These are phyloP conservation scores for Elaphurus davidianus DNA, from an alignment of 2,113 vertebrate genomes.

Conservation along the genomic window DNA sequence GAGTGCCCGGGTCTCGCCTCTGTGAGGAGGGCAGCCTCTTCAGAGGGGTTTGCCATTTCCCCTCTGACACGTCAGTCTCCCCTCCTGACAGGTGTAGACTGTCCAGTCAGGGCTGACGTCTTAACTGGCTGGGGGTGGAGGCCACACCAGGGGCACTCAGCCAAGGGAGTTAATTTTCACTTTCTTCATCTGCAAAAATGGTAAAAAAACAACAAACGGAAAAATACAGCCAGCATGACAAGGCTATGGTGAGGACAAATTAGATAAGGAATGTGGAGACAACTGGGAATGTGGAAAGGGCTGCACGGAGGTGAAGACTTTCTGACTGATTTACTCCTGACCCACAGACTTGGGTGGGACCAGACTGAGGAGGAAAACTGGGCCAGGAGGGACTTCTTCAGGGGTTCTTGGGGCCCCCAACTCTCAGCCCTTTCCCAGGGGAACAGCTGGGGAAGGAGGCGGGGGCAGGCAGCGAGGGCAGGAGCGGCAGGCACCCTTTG, in stretches of 20 bases:
- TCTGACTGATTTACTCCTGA: neutral
- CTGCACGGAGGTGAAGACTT: neutral
- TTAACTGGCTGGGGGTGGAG: neutral
- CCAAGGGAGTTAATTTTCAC: neutral
- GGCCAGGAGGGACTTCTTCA: neutral
- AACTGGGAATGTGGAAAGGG: neutral
- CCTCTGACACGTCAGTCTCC: neutral
- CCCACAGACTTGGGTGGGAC: neutral
- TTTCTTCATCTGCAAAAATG: neutral
- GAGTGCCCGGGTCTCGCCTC: fast-evolving
- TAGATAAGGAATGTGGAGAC: neutral
- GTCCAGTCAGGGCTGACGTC: neutral
- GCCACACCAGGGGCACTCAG: neutral
- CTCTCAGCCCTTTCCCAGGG: neutral
- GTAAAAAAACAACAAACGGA: neutral
- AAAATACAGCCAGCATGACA: neutral
- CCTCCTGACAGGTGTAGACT: neutral
- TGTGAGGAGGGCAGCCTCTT: neutral
- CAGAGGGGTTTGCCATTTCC: neutral
- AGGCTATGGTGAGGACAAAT: neutral
- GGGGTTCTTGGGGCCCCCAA: fast-evolving
- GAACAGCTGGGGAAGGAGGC: neutral
- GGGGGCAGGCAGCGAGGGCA: too few species aligned
- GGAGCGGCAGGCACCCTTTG: neutral
- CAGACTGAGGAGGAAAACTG: neutral